phyloP scores from a whole-genome alignment of 2,888 invertebrate species.

The Apamea anceps region DNA sequence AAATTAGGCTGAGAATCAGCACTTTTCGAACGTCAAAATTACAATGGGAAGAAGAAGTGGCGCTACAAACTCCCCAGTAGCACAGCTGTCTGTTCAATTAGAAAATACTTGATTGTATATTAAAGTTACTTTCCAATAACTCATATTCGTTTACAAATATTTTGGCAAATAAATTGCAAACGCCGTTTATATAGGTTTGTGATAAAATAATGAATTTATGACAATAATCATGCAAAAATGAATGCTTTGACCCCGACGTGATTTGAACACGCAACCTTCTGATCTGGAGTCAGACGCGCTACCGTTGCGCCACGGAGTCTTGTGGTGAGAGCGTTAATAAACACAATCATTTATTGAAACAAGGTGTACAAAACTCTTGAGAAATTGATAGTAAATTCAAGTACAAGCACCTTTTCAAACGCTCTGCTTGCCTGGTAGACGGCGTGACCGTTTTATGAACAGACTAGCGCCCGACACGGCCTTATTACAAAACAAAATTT shows the following conservation, averaged over 20 bases:
- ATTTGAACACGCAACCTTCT: conserved; percentile 99
- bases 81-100: too few species aligned
- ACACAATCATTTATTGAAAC: neutral
- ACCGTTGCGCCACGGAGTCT: conserved; percentile 70
- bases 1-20: too few species aligned
- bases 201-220: neutral
- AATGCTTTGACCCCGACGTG: conserved; percentile 96
- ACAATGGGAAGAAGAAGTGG: too few species aligned
- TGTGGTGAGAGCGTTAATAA: neutral
- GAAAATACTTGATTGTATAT: too few species aligned
- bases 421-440: neutral
- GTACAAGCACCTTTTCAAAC: neutral
- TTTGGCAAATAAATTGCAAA: too few species aligned
- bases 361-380: neutral
- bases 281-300: conserved; percentile 98
- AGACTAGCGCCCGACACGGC: neutral
- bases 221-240: neutral
- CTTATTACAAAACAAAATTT: too few species aligned
- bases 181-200: neutral
- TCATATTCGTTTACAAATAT: too few species aligned
- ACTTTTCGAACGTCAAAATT: too few species aligned
- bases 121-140: too few species aligned
- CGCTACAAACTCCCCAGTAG: too few species aligned
- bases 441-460: neutral
- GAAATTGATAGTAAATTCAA: neutral